Evolutionary conservation across 2,113 vertebrate species (phyloP), one percentile per base, ranked within the genome.

Genomic region (Clinocottus analis): DNA sequence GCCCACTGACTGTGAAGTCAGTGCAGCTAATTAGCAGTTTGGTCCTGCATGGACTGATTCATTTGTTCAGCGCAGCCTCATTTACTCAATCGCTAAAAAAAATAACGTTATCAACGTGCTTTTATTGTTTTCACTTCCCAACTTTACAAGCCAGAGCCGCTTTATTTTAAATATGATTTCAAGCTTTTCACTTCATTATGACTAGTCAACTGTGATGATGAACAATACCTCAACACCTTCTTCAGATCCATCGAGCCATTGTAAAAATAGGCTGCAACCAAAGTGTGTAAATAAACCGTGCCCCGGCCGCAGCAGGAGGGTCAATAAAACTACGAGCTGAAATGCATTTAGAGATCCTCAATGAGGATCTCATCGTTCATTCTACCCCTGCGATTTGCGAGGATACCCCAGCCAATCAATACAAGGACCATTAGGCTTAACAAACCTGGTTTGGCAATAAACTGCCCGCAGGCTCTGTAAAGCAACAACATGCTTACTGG

Each of bases 341-440:
- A 87, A 86, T 84, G 88, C 89, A 90, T 89, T 92, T 87, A 79
- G 87, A 86, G 87, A 83, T 87, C 66, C 76, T 91, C 78, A 82
- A 85, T 89, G 84, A 89, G 87, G 80, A 83, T 66, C 79, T 82
- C 77, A 91, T 90, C 87, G 87, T 83, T 91, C 77, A 80, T 83
- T 90, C 89, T 75, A 61, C 80, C 87, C 64, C 67, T 80, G 72
- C 84, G 45, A 84, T 90, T 87, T 89, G 87, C 37, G 69, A 91
- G 89, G 83, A 91, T 86, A 77, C 76, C 85, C 89, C 77, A 64
- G 63, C 75, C 87, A 91, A 94, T 95, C 93, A 93, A 95, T 94
- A 92, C 91, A 88, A 85, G 88, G 81, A 55, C 94, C 91, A 94
- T 94, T 94, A 94, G 83, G 83, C 89, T 94, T 94, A 93, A 94